Evolutionary conservation across 1,140 invertebrate species (phyloP).

Genomic region (Polypedilum pembai): DNA sequence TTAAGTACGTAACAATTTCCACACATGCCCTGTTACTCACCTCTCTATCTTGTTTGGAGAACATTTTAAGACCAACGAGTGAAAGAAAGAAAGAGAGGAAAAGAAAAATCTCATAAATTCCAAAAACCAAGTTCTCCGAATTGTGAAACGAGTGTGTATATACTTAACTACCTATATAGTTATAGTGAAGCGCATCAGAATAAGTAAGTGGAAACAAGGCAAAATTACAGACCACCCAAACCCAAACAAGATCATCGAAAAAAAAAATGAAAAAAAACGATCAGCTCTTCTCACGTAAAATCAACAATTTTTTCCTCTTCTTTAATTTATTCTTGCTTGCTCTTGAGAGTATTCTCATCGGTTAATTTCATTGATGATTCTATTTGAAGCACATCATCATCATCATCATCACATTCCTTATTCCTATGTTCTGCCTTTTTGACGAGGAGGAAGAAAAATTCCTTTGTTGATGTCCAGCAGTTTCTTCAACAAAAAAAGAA

Average conservation of each 20-base stretch:
- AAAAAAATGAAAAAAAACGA: neutral
- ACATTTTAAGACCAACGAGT: too few species aligned
- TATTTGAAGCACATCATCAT: constrained; percentile 19
- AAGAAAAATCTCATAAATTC: constrained; percentile 26
- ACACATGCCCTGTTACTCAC: neutral
- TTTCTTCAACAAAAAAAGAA: neutral
- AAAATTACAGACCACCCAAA: constrained; percentile 3
- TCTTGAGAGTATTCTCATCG: neutral
- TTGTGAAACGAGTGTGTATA: neutral
- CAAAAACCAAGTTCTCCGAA: neutral
- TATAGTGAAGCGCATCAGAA: constrained; percentile 8
- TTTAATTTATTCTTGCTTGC: neutral
- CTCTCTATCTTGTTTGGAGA: too few species aligned
- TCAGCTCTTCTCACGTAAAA: constrained; percentile 9
- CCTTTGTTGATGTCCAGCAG: constrained; percentile 22
- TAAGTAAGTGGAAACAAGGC: constrained; percentile 23
- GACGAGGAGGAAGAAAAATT: neutral
- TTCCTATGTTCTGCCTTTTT: neutral
- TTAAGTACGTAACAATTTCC: neutral
- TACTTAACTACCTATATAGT: neutral
- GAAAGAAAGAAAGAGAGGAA: neutral
- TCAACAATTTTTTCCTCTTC: neutral
- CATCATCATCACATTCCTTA: constrained; percentile 7
- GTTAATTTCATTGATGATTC: constrained; percentile 23
- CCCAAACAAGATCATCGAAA: constrained; percentile 25